A percentile compares a stretch with the other conserved stretches of the same genome.
Evolutionary conservation across 2,888 invertebrate genomes (phyloP).

Genomic region (Perdita meconis): DNA sequence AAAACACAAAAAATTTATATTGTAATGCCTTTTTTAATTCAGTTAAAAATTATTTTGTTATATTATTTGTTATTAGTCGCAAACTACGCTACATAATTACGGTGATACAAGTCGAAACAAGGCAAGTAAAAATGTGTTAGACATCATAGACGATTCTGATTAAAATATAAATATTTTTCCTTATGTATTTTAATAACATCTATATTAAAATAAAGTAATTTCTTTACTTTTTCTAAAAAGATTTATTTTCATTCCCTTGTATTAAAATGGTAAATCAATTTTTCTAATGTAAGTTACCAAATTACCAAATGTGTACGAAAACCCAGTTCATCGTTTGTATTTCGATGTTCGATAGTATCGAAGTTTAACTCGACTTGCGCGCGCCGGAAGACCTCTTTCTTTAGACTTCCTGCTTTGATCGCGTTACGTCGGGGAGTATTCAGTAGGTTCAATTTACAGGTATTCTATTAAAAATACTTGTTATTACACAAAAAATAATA

Average conservation of each 20-base stretch:
- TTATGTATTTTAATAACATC: background rate
- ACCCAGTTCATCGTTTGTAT: background rate
- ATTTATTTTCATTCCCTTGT: background rate
- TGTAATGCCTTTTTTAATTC: background rate
- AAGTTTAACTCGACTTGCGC: conserved; percentile 12
- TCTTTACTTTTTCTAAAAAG: conserved; percentile 2
- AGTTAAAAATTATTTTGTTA: conserved; percentile 3
- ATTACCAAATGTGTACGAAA: too few species aligned
- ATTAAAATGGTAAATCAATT: too few species aligned
- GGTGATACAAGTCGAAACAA: background rate
- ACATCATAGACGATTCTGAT: conserved; percentile 29
- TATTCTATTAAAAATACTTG: conserved; percentile 45
- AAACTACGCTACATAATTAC: background rate
- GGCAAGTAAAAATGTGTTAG: accelerated
- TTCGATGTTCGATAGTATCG: conserved; percentile 63
- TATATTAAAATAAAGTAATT: conserved; percentile 30
- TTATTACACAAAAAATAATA: conserved; percentile 49
- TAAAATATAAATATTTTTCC: conserved; percentile 9
- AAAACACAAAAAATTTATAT: background rate
- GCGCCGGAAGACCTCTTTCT: conserved; percentile 67
- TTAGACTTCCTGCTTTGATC: conserved; percentile 70
- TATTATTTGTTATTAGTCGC: conserved; percentile 10
- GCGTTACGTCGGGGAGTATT: conserved; percentile 54
- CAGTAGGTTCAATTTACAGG: conserved; percentile 64
- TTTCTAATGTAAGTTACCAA: too few species aligned